These are phyloP conservation scores for Nipponia nippon DNA, from an alignment of 2,113 vertebrate species.

Conservation along the genomic window DNA sequence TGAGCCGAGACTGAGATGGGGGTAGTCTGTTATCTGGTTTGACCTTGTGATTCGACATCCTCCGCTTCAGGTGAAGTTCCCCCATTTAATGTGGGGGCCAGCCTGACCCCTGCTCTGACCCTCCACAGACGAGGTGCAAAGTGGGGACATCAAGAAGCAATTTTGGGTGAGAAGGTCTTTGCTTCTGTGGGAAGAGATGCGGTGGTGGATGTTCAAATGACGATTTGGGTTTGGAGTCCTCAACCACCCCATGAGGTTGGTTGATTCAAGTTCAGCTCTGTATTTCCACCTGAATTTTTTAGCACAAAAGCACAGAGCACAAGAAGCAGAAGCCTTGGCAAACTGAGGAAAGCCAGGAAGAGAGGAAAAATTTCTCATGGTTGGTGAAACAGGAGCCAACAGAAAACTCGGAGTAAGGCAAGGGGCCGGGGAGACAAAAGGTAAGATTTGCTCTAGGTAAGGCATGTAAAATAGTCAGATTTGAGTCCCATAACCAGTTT, in stretches of 20 bases:
- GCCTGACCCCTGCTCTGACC: neutral
- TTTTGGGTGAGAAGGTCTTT: neutral
- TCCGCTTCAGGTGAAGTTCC: neutral
- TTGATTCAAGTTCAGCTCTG: neutral
- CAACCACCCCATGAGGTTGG: fast-evolving
- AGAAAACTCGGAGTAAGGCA: neutral
- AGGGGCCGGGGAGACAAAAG: neutral
- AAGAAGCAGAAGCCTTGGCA: neutral
- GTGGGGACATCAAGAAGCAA: neutral
- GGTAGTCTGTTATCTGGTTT: neutral
- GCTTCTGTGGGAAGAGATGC: neutral
- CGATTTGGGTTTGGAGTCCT: neutral
- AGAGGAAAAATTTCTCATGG: neutral
- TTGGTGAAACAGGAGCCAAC: neutral
- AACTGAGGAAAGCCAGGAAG: neutral
- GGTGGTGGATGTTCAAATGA: neutral
- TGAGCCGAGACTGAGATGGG: neutral
- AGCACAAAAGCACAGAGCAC: neutral
- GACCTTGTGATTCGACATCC: neutral
- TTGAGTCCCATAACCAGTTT: neutral
- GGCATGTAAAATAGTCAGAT: neutral
- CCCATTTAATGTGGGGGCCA: fast-evolving
- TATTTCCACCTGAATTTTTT: neutral
- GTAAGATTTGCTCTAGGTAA: neutral
- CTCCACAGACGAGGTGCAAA: neutral